Percentiles rank a stretch among this genome's conserved stretches.
These are phyloP conservation scores for Abrostola tripartita DNA, from an alignment of 2,888 invertebrate genomes.

Conservation along the genomic window DNA sequence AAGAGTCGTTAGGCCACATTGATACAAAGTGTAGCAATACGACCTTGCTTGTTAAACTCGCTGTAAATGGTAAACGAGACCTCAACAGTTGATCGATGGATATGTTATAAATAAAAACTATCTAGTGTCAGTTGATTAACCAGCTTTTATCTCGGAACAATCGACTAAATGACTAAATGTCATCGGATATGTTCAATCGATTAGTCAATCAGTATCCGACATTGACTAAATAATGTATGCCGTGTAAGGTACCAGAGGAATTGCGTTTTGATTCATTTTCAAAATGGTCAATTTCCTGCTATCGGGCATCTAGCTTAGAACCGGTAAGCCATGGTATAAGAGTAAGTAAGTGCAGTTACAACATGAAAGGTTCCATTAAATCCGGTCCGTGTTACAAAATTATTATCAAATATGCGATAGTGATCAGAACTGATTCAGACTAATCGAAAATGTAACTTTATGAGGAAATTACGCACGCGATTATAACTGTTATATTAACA, in stretches of 20 bases:
- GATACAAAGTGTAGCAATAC: slow-evolving; percentile 26
- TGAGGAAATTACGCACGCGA: slow-evolving; percentile 9
- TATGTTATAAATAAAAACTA: slow-evolving; percentile 32
- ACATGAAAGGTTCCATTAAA: slow-evolving; percentile 41
- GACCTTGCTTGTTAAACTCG: slow-evolving; percentile 38
- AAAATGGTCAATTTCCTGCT: slow-evolving; percentile 44
- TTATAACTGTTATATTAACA: slow-evolving; percentile 8
- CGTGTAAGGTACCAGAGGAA: slow-evolving; percentile 10
- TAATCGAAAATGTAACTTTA: slow-evolving; percentile 10
- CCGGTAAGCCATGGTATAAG: slow-evolving; percentile 53
- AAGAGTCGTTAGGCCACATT: slow-evolving; percentile 23
- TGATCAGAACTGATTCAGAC: slow-evolving; percentile 18
- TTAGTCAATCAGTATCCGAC: slow-evolving; percentile 23
- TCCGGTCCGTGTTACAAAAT: slow-evolving; percentile 44
- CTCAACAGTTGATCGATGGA: slow-evolving; percentile 33
- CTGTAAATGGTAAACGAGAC: slow-evolving; percentile 36
- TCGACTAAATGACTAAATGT: slow-evolving; percentile 20
- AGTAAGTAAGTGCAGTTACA: slow-evolving; percentile 43
- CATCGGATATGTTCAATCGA: slow-evolving; percentile 36
- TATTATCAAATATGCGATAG: slow-evolving; percentile 22
- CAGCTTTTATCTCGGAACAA: slow-evolving; percentile 27
- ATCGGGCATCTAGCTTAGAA: slow-evolving; percentile 21
- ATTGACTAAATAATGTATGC: slow-evolving; percentile 34
- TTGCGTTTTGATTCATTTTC: slow-evolving; percentile 38
- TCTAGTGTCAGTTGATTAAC: slow-evolving; percentile 11